These are phyloP conservation scores for Epizoanthus stellaris DNA, from an alignment of 92 coral and sea anemone species.

Conservation along the genomic window DNA sequence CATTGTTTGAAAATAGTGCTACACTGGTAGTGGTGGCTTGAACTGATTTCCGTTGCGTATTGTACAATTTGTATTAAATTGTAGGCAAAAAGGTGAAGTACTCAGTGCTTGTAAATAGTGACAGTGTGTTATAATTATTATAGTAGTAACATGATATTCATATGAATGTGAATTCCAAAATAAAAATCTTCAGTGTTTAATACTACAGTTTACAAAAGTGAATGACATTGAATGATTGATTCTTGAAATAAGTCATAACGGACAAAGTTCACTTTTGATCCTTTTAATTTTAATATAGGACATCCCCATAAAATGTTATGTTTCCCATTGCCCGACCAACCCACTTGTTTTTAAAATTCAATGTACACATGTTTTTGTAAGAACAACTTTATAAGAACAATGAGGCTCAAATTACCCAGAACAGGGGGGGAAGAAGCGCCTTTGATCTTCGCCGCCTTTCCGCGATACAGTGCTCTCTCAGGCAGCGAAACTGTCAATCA, in stretches of 20 bases:
- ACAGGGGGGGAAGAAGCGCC: too few species aligned
- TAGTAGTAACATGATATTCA: background rate
- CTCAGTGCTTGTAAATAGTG: slow-evolving; percentile 19
- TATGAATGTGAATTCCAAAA: background rate
- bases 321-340: too few species aligned
- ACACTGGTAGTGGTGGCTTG: background rate
- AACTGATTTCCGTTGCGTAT: background rate
- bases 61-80: slow-evolving; percentile 13
- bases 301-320: background rate
- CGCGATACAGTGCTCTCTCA: too few species aligned
- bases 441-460: too few species aligned
- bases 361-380: too few species aligned
- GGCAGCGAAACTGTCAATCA: too few species aligned
- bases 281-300: background rate
- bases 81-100: background rate
- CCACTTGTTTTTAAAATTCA: too few species aligned
- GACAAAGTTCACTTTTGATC: too few species aligned
- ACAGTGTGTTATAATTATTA: background rate
- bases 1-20: background rate
- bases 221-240: too few species aligned
- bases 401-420: too few species aligned
- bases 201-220: background rate
- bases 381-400: too few species aligned
- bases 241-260: too few species aligned
- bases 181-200: background rate